Evolutionary conservation across 2,797 vertebrate genomes (phyloP).

Genomic region (Cynodonichthys magdalenae): DNA sequence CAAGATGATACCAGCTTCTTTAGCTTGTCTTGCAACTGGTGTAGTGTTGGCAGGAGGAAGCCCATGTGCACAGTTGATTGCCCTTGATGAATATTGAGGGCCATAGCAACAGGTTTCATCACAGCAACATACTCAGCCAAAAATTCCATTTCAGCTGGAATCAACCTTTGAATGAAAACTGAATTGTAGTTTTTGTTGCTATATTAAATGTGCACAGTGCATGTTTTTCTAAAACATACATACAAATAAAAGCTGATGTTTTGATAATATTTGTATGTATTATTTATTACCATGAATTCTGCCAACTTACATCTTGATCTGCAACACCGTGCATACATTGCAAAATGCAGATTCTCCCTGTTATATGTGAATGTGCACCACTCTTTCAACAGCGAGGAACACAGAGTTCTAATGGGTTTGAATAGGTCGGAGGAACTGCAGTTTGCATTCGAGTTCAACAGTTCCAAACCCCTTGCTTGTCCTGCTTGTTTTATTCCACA

Average conservation of each 20-base stretch:
- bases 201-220: too few species aligned
- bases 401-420: not conserved
- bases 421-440: conserved; percentile 1
- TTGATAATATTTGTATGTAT: too few species aligned
- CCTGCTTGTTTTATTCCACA: conserved; percentile 8
- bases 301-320: conserved; percentile 8
- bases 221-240: too few species aligned
- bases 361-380: not conserved
- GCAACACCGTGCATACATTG: not conserved
- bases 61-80: conserved; percentile 2
- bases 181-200: too few species aligned
- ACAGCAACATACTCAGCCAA: conserved; percentile 1
- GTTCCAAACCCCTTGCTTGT: not conserved
- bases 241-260: too few species aligned
- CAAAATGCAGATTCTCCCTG: not conserved
- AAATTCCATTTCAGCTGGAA: conserved; percentile 3
- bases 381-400: not conserved
- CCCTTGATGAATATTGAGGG: not conserved
- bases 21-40: not conserved
- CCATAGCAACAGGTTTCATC: conserved; percentile 1
- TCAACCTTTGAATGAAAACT: not conserved
- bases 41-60: not conserved
- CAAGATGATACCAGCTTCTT: not conserved
- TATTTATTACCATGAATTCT: not conserved
- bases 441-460: conserved; percentile 1